Percentiles rank a stretch among this genome's conserved stretches.
Conservation (phyloP, 1,140 invertebrate genomes). For the Drosophila athabasca region DNA sequence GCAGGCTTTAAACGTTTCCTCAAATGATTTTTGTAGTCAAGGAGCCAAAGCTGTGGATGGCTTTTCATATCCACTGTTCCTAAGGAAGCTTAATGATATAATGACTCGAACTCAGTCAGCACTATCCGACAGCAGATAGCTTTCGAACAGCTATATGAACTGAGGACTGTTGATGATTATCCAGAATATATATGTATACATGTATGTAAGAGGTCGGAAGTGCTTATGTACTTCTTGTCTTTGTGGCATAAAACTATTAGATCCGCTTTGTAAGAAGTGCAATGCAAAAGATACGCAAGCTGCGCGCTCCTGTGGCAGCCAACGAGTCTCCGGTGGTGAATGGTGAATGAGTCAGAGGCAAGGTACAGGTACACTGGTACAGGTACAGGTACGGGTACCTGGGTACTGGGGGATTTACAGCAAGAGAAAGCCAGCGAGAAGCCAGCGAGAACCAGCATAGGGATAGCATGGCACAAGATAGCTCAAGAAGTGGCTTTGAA, state of each 20-base stretch:
- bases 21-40: too few species aligned
- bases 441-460: conserved; percentile 33
- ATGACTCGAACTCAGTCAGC: too few species aligned
- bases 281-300: conserved; percentile 32
- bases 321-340: conserved; percentile 38
- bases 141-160: too few species aligned
- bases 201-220: too few species aligned
- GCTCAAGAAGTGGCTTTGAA: conserved; percentile 41
- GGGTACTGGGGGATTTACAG: conserved; percentile 43
- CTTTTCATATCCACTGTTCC: too few species aligned
- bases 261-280: conserved; percentile 23
- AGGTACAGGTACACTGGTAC: conserved; percentile 7
- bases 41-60: too few species aligned
- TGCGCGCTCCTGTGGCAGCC: conserved; percentile 46
- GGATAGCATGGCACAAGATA: conserved; percentile 27
- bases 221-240: conserved; percentile 15
- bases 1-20: too few species aligned
- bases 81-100: too few species aligned
- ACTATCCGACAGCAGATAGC: too few species aligned
- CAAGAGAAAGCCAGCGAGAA: conserved; percentile 21
- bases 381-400: too few species aligned
- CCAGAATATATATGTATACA: too few species aligned
- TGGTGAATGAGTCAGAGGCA: conserved; percentile 6
- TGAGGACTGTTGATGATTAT: too few species aligned
- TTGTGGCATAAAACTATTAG: conserved; percentile 24